Evolutionary conservation across 2,797 vertebrate species (phyloP).

Genomic region (Tragelaphus eurycerus): DNA sequence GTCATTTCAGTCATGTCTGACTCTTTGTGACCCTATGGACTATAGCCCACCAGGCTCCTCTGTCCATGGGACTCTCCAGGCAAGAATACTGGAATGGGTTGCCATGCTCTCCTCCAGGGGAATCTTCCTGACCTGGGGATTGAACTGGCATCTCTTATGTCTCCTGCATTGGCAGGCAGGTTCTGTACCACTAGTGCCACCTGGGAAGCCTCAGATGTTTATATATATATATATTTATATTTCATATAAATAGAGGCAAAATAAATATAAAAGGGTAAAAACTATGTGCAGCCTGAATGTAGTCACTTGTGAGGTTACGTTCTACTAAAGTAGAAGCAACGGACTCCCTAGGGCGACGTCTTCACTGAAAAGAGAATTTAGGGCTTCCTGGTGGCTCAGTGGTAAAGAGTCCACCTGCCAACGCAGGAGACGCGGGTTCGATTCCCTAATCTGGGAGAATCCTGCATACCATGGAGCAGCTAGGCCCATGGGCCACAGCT

Average conservation of each 20-base stretch:
- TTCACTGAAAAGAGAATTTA: neutral
- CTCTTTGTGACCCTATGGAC: neutral
- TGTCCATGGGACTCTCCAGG: neutral
- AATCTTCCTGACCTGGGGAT: neutral
- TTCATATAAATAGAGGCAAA: neutral
- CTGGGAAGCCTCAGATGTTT: neutral
- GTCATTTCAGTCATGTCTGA: neutral
- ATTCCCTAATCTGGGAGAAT: neutral
- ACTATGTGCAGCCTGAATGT: neutral
- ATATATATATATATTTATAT: no score
- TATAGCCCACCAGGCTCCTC: neutral
- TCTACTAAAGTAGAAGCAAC: neutral
- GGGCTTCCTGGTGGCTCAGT: neutral
- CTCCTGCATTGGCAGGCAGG: neutral
- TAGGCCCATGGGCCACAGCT: neutral
- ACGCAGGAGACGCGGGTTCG: fast-evolving
- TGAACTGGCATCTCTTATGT: neutral
- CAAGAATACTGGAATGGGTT: neutral
- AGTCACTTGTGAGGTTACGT: neutral
- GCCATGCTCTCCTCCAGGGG: neutral
- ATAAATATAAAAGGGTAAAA: slow-evolving; percentile 9
- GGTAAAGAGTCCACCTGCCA: neutral
- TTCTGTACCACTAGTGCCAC: neutral
- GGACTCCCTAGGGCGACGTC: neutral
- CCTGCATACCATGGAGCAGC: neutral